Percentiles rank a stretch among this genome's conserved stretches.
These are phyloP conservation scores for Anser brachyrhynchus DNA, from an alignment of 2,113 vertebrate genomes.

Conservation along the genomic window DNA sequence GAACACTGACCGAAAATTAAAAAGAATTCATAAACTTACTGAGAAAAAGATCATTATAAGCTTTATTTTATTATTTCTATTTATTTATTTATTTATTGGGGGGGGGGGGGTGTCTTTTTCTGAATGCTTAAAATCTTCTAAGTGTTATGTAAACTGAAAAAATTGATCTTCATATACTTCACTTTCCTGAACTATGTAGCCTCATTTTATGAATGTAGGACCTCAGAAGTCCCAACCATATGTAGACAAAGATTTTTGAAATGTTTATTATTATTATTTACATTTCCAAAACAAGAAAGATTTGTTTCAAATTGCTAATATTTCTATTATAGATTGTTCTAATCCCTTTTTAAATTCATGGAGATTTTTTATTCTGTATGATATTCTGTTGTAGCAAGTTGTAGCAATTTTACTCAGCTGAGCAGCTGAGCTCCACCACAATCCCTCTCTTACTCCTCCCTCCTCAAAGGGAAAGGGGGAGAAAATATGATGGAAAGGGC, in stretches of 20 bases:
- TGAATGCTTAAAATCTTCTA: not conserved
- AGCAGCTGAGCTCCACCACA: too few species aligned
- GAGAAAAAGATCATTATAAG: not conserved
- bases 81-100: not conserved
- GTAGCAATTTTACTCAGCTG: too few species aligned
- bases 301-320: not conserved
- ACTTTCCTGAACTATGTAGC: not conserved
- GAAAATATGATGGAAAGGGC: too few species aligned
- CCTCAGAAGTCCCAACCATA: not conserved
- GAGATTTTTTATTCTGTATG: not conserved
- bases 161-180: not conserved
- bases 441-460: too few species aligned
- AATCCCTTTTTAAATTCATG: not conserved
- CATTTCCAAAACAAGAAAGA: not conserved
- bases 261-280: not conserved
- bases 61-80: not conserved
- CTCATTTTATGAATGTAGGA: not conserved
- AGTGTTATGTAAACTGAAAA: not conserved
- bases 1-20: not conserved
- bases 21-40: not conserved
- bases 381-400: not conserved
- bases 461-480: too few species aligned
- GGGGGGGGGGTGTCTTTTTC: not conserved
- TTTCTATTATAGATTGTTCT: not conserved
- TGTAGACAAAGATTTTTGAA: not conserved